Conservation (phyloP, 2,888 invertebrate species). For the Heliconius erato region DNA sequence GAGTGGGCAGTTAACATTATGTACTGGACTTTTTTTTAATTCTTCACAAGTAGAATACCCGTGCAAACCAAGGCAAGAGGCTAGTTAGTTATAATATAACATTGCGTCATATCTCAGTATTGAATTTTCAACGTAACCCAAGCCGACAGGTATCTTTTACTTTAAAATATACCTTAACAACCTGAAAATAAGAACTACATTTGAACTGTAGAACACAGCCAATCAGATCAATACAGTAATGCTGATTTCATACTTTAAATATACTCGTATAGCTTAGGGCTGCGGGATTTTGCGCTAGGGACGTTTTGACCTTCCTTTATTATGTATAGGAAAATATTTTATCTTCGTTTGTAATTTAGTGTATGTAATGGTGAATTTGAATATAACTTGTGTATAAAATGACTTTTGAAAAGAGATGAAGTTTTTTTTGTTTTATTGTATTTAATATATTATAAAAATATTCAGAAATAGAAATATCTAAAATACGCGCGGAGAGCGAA, state of each 20-base stretch:
- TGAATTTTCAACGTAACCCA: slow-evolving; percentile 25
- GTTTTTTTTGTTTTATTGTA: no score
- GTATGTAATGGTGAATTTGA: neutral
- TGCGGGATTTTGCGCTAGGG: slow-evolving; percentile 10
- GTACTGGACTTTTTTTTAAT: no score
- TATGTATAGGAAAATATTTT: neutral
- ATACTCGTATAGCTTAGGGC: neutral
- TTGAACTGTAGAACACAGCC: neutral
- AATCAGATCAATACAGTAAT: slow-evolving; percentile 29
- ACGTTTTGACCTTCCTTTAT: neutral
- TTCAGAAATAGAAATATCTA: no score
- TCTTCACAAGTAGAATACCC: neutral
- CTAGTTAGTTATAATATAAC: slow-evolving; percentile 10
- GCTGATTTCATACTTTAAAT: slow-evolving; percentile 30
- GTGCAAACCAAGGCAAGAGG: neutral
- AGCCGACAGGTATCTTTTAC: neutral
- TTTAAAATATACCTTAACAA: neutral
- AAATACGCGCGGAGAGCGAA: no score
- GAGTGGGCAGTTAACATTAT: no score
- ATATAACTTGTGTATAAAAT: neutral
- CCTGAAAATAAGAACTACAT: neutral
- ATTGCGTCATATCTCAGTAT: slow-evolving; percentile 21
- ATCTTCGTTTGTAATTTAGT: neutral
- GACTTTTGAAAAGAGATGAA: neutral
- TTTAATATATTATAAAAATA: no score